A percentile compares a stretch with the other conserved stretches of the same genome.
Conservation (phyloP, 2,888 invertebrate genomes). For the Andrena chrysosceles region DNA sequence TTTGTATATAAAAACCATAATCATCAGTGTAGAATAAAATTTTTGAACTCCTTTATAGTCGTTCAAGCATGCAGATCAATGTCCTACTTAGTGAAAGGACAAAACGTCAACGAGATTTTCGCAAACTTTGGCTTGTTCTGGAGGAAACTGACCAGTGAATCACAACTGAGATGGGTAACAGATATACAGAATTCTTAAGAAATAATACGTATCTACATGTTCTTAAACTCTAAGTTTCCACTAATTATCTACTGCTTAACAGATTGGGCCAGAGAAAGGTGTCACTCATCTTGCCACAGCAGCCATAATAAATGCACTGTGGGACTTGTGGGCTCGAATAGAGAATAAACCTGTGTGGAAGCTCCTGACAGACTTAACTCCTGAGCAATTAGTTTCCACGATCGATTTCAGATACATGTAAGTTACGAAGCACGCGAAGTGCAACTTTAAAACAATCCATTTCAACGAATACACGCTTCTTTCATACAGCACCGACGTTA, state of each 20-base stretch:
- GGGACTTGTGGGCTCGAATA: conserved; percentile 96
- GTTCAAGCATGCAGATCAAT: conserved; percentile 91
- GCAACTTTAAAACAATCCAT: neutral
- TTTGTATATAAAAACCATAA: neutral
- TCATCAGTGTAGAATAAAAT: neutral
- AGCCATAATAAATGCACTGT: conserved; percentile 95
- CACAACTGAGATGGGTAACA: conserved; percentile 95
- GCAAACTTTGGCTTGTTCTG: conserved; percentile 92
- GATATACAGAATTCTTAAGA: neutral
- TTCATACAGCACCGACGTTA: conserved; percentile 90
- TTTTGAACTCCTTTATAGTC: conserved; percentile 85
- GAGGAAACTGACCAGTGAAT: conserved; percentile 93
- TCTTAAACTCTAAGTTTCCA: neutral
- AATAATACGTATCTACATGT: neutral
- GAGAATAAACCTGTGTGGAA: conserved; percentile 95
- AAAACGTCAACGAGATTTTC: conserved; percentile 90
- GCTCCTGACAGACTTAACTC: conserved; percentile 92
- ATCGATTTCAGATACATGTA: conserved; percentile 93
- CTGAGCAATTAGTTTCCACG: conserved; percentile 93
- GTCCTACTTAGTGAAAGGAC: conserved; percentile 89
- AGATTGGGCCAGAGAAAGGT: conserved; percentile 97
- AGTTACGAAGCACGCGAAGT: conserved; percentile 52
- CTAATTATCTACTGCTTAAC: conserved; percentile 26
- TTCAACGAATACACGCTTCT: neutral
- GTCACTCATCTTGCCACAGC: conserved; percentile 95